phyloP scores from a whole-genome alignment of 2,888 invertebrate genomes.

The Drosophila barbarae region DNA sequence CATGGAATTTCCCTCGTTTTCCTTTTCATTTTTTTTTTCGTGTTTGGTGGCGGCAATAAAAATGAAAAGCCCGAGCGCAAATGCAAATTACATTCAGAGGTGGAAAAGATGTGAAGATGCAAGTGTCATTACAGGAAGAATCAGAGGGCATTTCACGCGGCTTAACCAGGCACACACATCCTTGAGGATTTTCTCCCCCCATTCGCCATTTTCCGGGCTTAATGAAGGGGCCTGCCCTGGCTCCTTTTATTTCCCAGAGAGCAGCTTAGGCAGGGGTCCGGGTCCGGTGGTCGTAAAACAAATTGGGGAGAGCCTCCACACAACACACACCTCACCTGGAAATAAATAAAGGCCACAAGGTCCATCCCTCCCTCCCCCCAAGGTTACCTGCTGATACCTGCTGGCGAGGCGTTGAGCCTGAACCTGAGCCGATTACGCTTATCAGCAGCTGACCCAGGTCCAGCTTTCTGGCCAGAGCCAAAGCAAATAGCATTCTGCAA shows the following conservation, averaged over 20 bases:
- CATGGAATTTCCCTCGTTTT: slow-evolving; percentile 11
- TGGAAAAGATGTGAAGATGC: slow-evolving; percentile 51
- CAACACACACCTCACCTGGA: slow-evolving; percentile 20
- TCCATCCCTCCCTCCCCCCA: slow-evolving; percentile 23
- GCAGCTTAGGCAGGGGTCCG: slow-evolving; percentile 12
- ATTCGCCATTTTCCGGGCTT: slow-evolving; percentile 25
- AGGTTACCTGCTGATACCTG: slow-evolving; percentile 27
- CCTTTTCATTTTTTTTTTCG: slow-evolving; percentile 12
- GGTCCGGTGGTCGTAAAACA: slow-evolving; percentile 55
- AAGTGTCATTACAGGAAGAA: slow-evolving; percentile 61
- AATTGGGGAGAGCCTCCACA: slow-evolving; percentile 30
- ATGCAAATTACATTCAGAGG: slow-evolving; percentile 60
- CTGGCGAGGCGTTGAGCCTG: slow-evolving; percentile 59
- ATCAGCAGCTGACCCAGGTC: slow-evolving; percentile 51
- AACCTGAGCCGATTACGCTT: slow-evolving; percentile 70
- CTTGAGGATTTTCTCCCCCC: slow-evolving; percentile 24
- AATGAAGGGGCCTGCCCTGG: slow-evolving; percentile 29
- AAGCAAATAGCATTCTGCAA: slow-evolving; percentile 44
- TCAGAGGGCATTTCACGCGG: slow-evolving; percentile 54
- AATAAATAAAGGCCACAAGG: slow-evolving; percentile 59
- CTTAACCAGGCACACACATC: slow-evolving; percentile 42
- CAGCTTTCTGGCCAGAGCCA: background rate
- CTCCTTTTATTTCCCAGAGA: slow-evolving; percentile 14
- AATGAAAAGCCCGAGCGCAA: slow-evolving; percentile 50
- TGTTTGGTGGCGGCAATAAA: slow-evolving; percentile 51